Conservation (phyloP, 2,888 invertebrate genomes). For the Limnephilus marmoratus region DNA sequence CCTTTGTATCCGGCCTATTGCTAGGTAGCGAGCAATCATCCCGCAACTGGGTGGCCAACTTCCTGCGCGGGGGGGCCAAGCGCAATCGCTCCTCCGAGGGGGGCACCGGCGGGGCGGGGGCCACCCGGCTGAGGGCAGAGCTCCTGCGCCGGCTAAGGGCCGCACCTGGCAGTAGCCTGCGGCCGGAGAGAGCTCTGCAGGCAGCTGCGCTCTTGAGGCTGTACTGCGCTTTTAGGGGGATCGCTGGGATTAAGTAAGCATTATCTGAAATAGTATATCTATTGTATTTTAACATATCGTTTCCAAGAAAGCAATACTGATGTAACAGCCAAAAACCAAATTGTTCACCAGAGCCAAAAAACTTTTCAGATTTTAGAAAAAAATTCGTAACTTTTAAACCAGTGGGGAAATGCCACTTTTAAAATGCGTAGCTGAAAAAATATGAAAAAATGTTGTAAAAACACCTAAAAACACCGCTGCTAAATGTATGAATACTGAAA, state of each 20-base stretch:
- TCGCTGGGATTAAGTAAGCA: conserved; percentile 90
- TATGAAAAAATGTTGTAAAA: too few relatives aligned
- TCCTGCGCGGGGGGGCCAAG: conserved; percentile 91
- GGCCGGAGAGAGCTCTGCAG: conserved; percentile 85
- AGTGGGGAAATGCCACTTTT: too few relatives aligned
- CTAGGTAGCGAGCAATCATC: conserved; percentile 94
- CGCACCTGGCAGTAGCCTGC: conserved; percentile 77
- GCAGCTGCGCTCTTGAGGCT: conserved; percentile 93
- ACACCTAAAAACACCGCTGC: too few relatives aligned
- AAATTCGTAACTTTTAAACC: too few relatives aligned
- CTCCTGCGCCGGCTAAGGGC: conserved; percentile 84
- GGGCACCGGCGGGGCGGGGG: conserved; percentile 82
- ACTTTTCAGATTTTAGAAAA: too few relatives aligned
- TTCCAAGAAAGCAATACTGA: too few relatives aligned
- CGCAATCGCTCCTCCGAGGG: conserved; percentile 66
- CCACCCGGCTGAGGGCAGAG: conserved; percentile 87
- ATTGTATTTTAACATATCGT: not conserved
- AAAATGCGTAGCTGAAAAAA: too few relatives aligned
- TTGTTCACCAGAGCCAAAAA: too few relatives aligned
- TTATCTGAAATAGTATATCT: not conserved
- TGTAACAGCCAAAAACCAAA: too few relatives aligned
- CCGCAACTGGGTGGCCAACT: conserved; percentile 95
- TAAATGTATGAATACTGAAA: too few relatives aligned
- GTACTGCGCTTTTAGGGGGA: conserved; percentile 94
- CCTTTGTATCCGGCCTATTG: conserved; percentile 92